Percentiles rank a stretch among this genome's conserved stretches.
Conservation (phyloP, 2,888 invertebrate species). For the Drosophila rubida region DNA sequence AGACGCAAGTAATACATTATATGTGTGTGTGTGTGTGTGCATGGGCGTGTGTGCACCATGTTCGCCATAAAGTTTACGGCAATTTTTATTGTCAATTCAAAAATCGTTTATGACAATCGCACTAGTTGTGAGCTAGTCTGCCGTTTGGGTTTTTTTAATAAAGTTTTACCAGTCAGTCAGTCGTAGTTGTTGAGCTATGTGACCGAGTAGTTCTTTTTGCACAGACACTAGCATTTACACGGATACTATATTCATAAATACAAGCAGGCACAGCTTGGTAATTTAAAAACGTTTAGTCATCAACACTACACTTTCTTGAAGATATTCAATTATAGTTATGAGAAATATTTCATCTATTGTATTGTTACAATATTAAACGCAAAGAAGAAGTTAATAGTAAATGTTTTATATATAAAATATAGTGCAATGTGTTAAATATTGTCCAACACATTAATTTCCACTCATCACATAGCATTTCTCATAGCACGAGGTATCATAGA, state of each 20-base stretch:
- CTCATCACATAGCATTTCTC: too few species aligned
- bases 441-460: too few species aligned
- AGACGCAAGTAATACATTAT: neutral
- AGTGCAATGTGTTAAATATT: too few species aligned
- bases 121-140: slow-evolving; percentile 38
- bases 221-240: neutral
- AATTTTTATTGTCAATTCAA: slow-evolving; percentile 80
- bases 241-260: neutral
- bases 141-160: slow-evolving; percentile 65
- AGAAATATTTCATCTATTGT: neutral
- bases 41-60: slow-evolving; percentile 52
- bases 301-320: too few species aligned
- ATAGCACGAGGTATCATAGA: neutral
- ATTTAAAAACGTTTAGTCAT: neutral
- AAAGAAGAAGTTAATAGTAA: too few species aligned
- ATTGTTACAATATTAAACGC: too few species aligned
- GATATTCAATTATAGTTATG: too few species aligned
- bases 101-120: slow-evolving; percentile 82
- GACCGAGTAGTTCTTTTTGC: neutral
- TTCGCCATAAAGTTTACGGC: slow-evolving; percentile 58
- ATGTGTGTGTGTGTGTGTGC: too few species aligned
- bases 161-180: slow-evolving; percentile 36
- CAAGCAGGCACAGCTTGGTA: neutral
- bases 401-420: too few species aligned
- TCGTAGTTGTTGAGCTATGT: slow-evolving; percentile 20